Evolutionary conservation across 2,888 invertebrate species (phyloP).

Genomic region (Tiliacea aurago): DNA sequence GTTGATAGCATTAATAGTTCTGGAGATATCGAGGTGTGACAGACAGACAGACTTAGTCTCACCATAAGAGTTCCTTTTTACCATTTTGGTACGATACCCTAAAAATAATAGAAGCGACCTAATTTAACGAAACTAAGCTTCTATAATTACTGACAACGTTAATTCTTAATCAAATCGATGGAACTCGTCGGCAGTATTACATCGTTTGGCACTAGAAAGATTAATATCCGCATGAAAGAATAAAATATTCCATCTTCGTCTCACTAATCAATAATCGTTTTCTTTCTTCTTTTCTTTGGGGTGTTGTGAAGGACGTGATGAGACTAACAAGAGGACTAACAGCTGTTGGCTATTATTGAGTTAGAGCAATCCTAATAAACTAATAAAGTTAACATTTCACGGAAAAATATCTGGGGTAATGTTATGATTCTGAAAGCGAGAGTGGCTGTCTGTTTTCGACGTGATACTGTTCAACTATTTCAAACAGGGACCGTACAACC

Average conservation of each 20-base stretch:
- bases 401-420: constrained; percentile 19
- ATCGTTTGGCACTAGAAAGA: constrained; percentile 13
- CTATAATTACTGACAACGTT: constrained; percentile 15
- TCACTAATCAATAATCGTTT: constrained; percentile 53
- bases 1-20: too few species aligned
- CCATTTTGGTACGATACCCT: too few species aligned
- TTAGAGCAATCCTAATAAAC: constrained; percentile 34
- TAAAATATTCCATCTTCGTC: constrained; percentile 46
- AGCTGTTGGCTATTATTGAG: constrained; percentile 47
- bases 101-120: not conserved
- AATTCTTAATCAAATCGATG: constrained; percentile 26
- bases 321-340: constrained; percentile 29
- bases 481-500: too few species aligned
- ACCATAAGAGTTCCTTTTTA: too few species aligned
- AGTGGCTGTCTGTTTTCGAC: not conserved
- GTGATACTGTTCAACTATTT: not conserved
- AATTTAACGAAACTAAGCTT: constrained; percentile 7
- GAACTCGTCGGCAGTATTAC: constrained; percentile 13
- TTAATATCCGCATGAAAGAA: constrained; percentile 29
- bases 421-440: constrained; percentile 19
- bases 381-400: constrained; percentile 35
- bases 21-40: too few species aligned
- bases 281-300: constrained; percentile 40
- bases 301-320: constrained; percentile 38
- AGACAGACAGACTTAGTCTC: too few species aligned